phyloP scores from a whole-genome alignment of 2,113 vertebrate genomes.

The Hydrochoerus hydrochaeris region DNA sequence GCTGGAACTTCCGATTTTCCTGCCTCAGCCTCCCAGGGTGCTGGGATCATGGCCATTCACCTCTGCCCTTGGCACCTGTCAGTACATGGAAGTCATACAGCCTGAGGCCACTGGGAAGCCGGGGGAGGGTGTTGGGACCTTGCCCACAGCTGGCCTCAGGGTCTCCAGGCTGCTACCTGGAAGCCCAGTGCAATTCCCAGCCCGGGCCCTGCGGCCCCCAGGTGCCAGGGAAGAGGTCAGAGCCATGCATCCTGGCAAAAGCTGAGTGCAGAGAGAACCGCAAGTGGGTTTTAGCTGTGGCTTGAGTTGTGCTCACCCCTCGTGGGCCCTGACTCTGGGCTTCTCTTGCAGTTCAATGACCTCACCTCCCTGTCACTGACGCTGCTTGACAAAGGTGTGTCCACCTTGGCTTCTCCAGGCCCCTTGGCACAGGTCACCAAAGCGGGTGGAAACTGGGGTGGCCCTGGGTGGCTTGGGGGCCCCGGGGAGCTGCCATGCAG shows the following conservation, averaged over 20 bases:
- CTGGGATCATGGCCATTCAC: not conserved
- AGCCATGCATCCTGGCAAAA: not conserved
- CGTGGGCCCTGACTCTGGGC: not conserved
- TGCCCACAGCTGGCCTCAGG: accelerated
- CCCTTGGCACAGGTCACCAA: not conserved
- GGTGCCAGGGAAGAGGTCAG: not conserved
- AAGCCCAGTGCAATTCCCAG: not conserved
- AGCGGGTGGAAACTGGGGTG: not conserved
- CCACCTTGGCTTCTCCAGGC: not conserved
- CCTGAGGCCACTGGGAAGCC: not conserved
- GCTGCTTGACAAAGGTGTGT: constrained; percentile 94
- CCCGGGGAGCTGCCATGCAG: not conserved
- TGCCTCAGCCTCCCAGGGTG: not conserved
- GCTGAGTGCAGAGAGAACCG: not conserved
- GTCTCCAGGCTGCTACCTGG: not conserved
- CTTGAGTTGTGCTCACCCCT: not conserved
- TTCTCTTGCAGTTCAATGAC: constrained; percentile 93
- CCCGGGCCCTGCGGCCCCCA: not conserved
- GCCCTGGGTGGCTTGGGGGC: not conserved
- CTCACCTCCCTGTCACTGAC: constrained; percentile 93
- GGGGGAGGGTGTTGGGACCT: not conserved
- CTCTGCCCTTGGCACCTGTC: not conserved
- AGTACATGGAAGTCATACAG: not conserved
- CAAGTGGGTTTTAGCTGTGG: not conserved
- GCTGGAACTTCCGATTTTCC: not conserved